phyloP scores from a whole-genome alignment of 2,797 vertebrate species.

The Antrozous pallidus region DNA sequence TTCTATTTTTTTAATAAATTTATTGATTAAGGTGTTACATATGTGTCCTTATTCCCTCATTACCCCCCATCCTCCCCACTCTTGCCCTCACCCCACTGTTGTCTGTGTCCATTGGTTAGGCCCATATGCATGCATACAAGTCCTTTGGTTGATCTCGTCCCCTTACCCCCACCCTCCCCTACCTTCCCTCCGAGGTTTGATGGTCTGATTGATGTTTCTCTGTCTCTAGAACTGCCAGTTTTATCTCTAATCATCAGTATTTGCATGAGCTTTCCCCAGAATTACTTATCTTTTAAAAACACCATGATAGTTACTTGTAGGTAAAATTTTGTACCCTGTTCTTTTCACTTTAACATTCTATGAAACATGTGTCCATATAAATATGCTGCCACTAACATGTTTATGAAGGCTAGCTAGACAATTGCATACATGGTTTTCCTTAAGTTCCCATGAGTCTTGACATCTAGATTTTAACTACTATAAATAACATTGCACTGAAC shows the following conservation, averaged over 20 bases:
- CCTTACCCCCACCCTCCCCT: too few species aligned
- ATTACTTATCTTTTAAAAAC: neutral
- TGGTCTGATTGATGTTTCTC: too few species aligned
- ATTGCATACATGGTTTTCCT: neutral
- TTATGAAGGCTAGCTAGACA: neutral
- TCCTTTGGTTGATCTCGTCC: too few species aligned
- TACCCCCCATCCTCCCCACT: too few species aligned
- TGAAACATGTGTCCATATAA: neutral
- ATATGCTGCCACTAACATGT: neutral
- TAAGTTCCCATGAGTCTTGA: neutral
- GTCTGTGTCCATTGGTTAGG: too few species aligned
- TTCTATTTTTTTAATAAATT: too few species aligned
- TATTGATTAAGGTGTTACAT: too few species aligned
- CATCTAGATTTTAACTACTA: neutral
- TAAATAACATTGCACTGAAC: neutral
- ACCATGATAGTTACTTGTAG: neutral
- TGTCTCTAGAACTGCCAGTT: too few species aligned
- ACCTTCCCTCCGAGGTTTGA: too few species aligned
- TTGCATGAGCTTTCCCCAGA: neutral
- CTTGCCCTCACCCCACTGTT: too few species aligned
- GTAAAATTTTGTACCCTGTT: neutral
- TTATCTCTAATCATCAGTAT: neutral
- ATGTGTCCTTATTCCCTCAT: too few species aligned
- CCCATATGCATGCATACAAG: too few species aligned
- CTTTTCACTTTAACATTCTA: slow-evolving; percentile 21